Conservation (phyloP, 1,140 invertebrate species). For the Protaetia brevitarsis region DNA sequence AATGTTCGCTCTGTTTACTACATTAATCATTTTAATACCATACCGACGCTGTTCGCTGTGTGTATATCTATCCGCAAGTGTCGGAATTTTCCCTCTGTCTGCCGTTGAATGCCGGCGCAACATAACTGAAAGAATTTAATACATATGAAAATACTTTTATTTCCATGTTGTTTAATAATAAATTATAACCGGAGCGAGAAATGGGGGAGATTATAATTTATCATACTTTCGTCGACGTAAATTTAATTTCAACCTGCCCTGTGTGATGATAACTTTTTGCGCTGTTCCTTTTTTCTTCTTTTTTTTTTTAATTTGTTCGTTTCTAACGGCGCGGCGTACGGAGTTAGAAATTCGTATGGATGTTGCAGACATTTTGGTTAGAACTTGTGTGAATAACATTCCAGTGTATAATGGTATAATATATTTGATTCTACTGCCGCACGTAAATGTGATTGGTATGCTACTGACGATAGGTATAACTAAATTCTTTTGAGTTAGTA, state of each 20-base stretch:
- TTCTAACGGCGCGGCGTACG: no score
- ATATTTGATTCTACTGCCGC: no score
- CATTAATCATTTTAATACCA: background rate
- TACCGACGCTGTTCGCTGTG: background rate
- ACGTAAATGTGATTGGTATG: no score
- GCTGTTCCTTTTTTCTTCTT: background rate
- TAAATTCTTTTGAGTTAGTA: no score
- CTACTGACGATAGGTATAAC: no score
- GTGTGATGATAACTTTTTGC: background rate
- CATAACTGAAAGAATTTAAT: background rate
- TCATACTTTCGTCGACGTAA: background rate
- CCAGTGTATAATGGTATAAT: no score
- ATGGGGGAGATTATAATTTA: background rate
- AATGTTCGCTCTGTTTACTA: background rate
- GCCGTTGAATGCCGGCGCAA: background rate
- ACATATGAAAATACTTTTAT: slow-evolving; percentile 6
- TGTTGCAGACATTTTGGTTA: no score
- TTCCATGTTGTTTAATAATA: slow-evolving; percentile 4
- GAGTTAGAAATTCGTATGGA: no score
- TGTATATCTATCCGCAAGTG: background rate
- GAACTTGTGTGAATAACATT: no score
- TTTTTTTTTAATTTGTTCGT: no score
- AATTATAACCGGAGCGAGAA: background rate
- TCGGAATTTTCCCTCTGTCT: background rate
- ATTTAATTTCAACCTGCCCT: background rate